phyloP scores from a whole-genome alignment of 2,797 vertebrate genomes.

The Pseudochirops corinnae region DNA sequence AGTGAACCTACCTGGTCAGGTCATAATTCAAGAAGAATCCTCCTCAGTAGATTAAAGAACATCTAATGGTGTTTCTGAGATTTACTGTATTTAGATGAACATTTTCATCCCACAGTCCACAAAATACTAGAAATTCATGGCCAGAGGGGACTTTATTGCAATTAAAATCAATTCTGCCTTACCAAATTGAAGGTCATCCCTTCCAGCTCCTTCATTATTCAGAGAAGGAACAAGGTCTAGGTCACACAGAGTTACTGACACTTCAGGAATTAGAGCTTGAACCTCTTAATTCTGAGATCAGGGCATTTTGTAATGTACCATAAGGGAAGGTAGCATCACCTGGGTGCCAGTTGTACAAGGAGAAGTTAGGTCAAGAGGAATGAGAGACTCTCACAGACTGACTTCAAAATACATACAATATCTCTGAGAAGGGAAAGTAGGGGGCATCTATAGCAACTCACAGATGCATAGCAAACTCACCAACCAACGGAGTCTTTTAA shows the following conservation, averaged over 20 bases:
- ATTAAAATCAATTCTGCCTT: background rate
- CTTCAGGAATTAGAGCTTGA: background rate
- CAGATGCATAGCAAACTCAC: background rate
- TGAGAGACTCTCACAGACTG: background rate
- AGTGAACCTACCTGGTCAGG: background rate
- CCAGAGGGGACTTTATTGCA: background rate
- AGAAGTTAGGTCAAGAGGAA: background rate
- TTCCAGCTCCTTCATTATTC: background rate
- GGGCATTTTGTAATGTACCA: background rate
- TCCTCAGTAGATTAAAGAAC: background rate
- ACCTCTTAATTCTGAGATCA: background rate
- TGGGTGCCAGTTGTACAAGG: background rate
- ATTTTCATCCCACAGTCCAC: background rate
- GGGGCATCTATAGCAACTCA: background rate
- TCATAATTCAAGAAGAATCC: background rate
- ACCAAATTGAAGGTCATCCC: background rate
- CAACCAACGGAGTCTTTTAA: background rate
- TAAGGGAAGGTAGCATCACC: background rate
- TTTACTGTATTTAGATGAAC: background rate
- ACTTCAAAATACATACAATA: background rate
- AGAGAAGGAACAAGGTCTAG: background rate
- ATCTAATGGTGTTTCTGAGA: background rate
- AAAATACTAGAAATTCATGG: background rate
- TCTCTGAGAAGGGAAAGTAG: background rate
- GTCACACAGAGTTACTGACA: background rate